Evolutionary conservation across 2,888 invertebrate genomes (phyloP), one percentile per base, ranked within the genome.

Genomic region (Venustoraphidia nigricollis): DNA sequence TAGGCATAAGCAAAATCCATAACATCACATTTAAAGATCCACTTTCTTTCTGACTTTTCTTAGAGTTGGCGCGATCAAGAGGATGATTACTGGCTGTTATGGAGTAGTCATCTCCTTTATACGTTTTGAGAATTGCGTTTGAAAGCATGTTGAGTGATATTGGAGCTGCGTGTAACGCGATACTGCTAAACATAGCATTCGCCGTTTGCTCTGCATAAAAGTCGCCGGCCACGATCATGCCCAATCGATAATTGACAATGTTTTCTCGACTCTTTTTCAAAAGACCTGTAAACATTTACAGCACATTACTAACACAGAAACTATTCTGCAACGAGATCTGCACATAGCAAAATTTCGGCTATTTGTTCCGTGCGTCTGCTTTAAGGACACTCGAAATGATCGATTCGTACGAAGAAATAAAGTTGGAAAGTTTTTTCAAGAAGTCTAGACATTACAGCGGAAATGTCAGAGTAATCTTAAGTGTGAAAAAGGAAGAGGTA

Each of bases 101-200:
- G 0, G 61, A 60, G 53, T 62, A 60, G n/a, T 61, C 58, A 3
- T 54, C 51, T 9, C 60, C 62, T 37, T 61, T 52, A 8, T 59
- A 46, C 34, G 57, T 52, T 57, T 69, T 68, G 8, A 71, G 58
- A 42, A 74, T 55, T 2, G 67, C 59, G 52, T 72, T 72, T 52
- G 69, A 68, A 3, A 73, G 53, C 36, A 74, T 53, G 59, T 76
- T 75, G 6, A 73, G 51, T 1, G 74, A 64, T 47, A 72, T 70
- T 2, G 73, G 72, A 2, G 70, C 66, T 44, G 72, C 71, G 52
- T 76, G 76, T 10, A 67, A 54, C 3, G 73, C 69, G 51, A 66
- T 65, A 45, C 62, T 61, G 0, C 73, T 72, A 56, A 68, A 74
- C 52, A 69, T 59, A 2, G 69, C 57, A 50, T 64, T 57, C 36